Evolutionary conservation across 2,888 invertebrate species (phyloP), one percentile per base, ranked within the genome.

Genomic region (Drosophila neotestacea): DNA sequence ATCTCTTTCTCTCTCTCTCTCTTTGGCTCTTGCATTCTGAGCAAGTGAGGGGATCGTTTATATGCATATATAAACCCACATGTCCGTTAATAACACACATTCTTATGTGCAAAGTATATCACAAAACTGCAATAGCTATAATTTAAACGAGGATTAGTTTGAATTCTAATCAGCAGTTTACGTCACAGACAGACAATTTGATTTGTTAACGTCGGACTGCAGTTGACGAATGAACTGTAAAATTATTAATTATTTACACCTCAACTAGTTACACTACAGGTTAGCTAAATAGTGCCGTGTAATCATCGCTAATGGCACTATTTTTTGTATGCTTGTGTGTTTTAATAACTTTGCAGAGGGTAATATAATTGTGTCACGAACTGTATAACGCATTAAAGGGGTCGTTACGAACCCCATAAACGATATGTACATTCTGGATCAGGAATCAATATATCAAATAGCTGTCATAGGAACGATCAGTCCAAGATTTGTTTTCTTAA

Each of bases 281-380:
- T 61, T 69, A 81, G 28, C 1, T 4, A 41, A 70, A 55, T 70
- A 70, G 9, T 68, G 61, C 39, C 56, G 7, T 36, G 36, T 63
- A 50, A 67, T 64, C 32, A 10, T 32, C 41, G 36, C 54, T 72
- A 64, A 64, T 70, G 9, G 7, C 22, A 22, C 22, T 22, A 22
- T 3, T 22, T 22, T 22, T 22, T 22, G 3, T 22, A 22, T 22
- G 16, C 16, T 22, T 22, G 3, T 22, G 22, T 22, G 2, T 22
- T 22, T 22, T 22, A 22, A 22, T 22, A 22, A 22, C 2, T 22
- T 22, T 22, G 16, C 16, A 16, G 16, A 0, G 16, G 16, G 16
- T 16, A 16, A 16, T 16, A 16, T 16, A 16, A 16, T 16, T 16
- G 16, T 16, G 22, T 22, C 22, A 22, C 22, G 22, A 22, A 22